Base-by-base conservation (phyloP, 2,888 invertebrate genomes). In the Napeogenes inachia region DNA sequence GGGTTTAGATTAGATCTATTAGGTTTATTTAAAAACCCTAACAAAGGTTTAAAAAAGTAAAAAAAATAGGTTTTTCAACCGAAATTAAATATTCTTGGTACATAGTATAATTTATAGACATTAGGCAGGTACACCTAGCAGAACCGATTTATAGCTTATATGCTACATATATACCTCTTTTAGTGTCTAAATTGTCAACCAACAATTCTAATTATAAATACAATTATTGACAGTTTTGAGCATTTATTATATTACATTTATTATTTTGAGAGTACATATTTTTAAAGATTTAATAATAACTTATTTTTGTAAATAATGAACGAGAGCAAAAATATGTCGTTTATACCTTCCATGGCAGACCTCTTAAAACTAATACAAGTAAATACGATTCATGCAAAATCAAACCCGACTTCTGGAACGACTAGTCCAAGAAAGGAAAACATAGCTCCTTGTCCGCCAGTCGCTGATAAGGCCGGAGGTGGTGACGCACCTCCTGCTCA, bases 351-450 rank as follows among this genome's bases (percentile, higher is more conserved):
- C 12, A 65, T 87, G 60, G 74, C 76, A 8, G 84, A 84, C 74
- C 72, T 88, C 62, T 71, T 87, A 46, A 83, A 77, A 69, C 66
- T 80, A 50, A 74, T 78, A 46, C 68, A 84, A 59, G 83, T 87
- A 70, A 79, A 85, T 64, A 80, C 79, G 8, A 75, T 87, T 65
- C 79, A 85, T 66, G 88, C 89, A 2, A 87, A 81, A 71, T 75
- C 74, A 13, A 76, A 75, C 71, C 72, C 79, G n/a, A 71, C 71
- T 53, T 74, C 80, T 0, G 71, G 64, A 59, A 55, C 72, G 53
- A 70, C 66, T 66, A 74, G 81, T 32, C 80, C 84, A 4, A 74
- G 76, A 58, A 75, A 70, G 35, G 73, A 75, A 8, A 57, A 33
- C 12, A 32, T 32, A 4, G 3, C 42, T 13, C 59, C 57, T 13